Conservation (phyloP, 2,113 vertebrate species). For the Dendropsophus ebraccatus region DNA sequence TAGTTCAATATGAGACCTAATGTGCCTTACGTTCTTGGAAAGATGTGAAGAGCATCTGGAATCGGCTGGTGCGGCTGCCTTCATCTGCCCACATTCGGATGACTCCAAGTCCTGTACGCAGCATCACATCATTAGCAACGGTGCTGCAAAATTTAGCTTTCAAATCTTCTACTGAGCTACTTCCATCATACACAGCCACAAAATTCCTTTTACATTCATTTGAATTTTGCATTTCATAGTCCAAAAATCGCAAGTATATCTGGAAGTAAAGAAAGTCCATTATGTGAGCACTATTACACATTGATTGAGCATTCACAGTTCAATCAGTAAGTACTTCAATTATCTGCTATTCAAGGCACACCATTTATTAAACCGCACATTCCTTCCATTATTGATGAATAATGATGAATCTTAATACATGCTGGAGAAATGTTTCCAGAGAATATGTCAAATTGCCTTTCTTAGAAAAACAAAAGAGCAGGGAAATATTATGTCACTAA, state of each 20-base stretch:
- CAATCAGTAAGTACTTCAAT: conserved; percentile 61
- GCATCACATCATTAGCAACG: conserved; percentile 95
- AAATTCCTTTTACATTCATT: conserved; percentile 98
- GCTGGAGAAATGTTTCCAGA: conserved; percentile 32
- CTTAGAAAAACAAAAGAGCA: conserved; percentile 11
- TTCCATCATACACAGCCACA: conserved; percentile 96
- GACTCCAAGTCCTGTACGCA: conserved; percentile 90
- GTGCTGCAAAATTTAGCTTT: conserved; percentile 98
- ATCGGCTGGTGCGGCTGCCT: conserved; percentile 89
- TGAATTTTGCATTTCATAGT: conserved; percentile 99
- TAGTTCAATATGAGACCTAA: background rate
- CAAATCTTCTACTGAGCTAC: conserved; percentile 94
- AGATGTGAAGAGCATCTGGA: conserved; percentile 98
- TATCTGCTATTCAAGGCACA: conserved; percentile 57
- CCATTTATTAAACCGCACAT: conserved; percentile 47
- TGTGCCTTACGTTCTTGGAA: conserved; percentile 95
- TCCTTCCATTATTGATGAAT: conserved; percentile 34
- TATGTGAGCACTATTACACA: conserved; percentile 49
- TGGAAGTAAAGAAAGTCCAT: conserved; percentile 66
- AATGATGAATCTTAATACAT: conserved; percentile 12
- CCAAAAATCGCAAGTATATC: conserved; percentile 97
- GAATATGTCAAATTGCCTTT: conserved; percentile 27
- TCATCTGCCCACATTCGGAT: conserved; percentile 98
- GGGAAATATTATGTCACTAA: conserved; percentile 28
- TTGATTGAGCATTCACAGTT: conserved; percentile 56